Evolutionary conservation across 2,888 invertebrate genomes (phyloP).

Genomic region (Heliconius ethilla): DNA sequence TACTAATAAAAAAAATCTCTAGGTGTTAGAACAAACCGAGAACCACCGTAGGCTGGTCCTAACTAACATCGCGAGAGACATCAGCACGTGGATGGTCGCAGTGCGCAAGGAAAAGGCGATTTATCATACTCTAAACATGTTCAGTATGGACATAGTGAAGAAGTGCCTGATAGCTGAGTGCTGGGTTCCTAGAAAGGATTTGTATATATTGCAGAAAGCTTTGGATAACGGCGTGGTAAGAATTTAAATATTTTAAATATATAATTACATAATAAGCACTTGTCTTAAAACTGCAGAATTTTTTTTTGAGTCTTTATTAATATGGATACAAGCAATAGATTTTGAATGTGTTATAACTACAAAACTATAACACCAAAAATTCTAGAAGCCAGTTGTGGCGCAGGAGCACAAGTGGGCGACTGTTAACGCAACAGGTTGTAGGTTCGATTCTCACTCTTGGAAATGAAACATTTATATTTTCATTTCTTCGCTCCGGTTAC

Average conservation of each 20-base stretch:
- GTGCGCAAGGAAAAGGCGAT: constrained; percentile 96
- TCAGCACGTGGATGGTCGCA: constrained; percentile 93
- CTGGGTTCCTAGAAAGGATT: constrained; percentile 90
- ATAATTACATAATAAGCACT: background rate
- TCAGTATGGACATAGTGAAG: constrained; percentile 94
- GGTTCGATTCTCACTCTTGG: too few species aligned
- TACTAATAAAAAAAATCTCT: constrained; percentile 37
- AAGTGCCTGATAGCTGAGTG: constrained; percentile 95
- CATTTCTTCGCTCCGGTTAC: too few species aligned
- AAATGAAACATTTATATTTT: too few species aligned
- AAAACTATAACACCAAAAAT: too few species aligned
- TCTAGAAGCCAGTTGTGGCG: too few species aligned
- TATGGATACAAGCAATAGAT: too few species aligned
- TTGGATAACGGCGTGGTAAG: constrained; percentile 90
- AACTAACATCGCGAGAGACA: constrained; percentile 91
- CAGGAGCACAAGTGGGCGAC: too few species aligned
- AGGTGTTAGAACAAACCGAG: constrained; percentile 93
- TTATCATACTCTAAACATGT: constrained; percentile 95
- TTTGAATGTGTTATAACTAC: too few species aligned
- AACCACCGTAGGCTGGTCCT: constrained; percentile 93
- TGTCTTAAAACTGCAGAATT: too few species aligned
- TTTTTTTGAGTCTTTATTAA: too few species aligned
- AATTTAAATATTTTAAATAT: background rate
- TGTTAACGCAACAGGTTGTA: too few species aligned
- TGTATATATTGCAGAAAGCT: constrained; percentile 88